Conservation (phyloP, 2,113 vertebrate genomes). For the Pedetes capensis region DNA sequence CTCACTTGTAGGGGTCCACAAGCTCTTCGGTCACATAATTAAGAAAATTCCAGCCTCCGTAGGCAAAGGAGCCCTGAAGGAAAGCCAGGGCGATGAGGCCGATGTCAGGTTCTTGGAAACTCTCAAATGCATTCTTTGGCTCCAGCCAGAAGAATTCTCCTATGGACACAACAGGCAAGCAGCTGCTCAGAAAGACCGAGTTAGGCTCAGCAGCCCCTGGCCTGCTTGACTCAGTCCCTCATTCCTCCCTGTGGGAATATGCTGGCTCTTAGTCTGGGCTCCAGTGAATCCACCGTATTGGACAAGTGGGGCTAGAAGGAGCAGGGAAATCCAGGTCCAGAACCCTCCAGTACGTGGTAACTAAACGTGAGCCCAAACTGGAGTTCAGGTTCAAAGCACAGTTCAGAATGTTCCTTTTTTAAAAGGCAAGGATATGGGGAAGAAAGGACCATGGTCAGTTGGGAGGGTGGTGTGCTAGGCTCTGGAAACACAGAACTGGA, state of each 20-base stretch:
- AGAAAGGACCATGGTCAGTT: neutral
- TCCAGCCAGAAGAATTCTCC: slow-evolving; percentile 95
- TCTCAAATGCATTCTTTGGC: slow-evolving; percentile 90
- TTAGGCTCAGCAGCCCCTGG: neutral
- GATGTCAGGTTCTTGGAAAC: slow-evolving; percentile 90
- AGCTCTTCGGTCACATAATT: slow-evolving; percentile 97
- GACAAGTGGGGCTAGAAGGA: neutral
- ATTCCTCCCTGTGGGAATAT: neutral
- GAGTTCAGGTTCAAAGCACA: neutral
- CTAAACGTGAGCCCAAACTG: neutral
- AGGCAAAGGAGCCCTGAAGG: slow-evolving; percentile 94
- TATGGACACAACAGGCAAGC: slow-evolving; percentile 64
- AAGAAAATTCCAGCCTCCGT: slow-evolving; percentile 96
- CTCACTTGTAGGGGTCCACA: slow-evolving; percentile 93
- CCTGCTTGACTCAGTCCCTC: too few species aligned
- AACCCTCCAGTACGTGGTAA: neutral
- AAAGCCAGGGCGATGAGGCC: slow-evolving; percentile 92
- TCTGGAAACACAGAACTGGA: neutral
- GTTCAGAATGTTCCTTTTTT: neutral
- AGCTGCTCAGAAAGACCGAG: neutral
- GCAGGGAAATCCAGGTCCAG: neutral
- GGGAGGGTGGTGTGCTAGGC: neutral
- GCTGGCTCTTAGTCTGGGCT: neutral
- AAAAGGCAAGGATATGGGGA: neutral
- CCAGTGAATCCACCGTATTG: neutral